A percentile compares a stretch with the other conserved stretches of the same genome.
These are phyloP conservation scores for Gambusia affinis DNA, from an alignment of 2,113 vertebrate species.

Conservation along the genomic window DNA sequence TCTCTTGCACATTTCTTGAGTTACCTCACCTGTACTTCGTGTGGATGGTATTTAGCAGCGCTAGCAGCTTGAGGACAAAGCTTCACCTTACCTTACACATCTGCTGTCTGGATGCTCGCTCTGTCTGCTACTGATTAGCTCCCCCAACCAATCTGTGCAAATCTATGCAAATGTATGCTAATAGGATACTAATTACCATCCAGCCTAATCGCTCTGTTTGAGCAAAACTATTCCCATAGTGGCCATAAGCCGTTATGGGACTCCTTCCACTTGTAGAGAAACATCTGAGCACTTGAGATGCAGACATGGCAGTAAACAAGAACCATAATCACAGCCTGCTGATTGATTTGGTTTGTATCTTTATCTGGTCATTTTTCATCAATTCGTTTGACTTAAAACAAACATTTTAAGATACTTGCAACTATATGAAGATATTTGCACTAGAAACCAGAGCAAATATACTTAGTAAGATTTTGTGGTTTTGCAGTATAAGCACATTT, in stretches of 20 bases:
- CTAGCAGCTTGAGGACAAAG: not conserved
- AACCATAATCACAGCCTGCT: not conserved
- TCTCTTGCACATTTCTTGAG: not conserved
- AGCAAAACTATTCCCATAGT: conserved; percentile 31
- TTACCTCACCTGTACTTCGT: not conserved
- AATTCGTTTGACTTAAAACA: no score
- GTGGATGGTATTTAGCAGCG: not conserved
- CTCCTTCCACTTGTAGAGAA: not conserved
- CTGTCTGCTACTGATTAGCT: conserved; percentile 1
- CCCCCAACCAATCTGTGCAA: conserved; percentile 36
- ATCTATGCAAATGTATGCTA: conserved; percentile 65
- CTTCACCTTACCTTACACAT: conserved; percentile 34
- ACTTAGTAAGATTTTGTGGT: no score
- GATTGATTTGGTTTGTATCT: no score
- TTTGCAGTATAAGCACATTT: no score
- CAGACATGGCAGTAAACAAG: not conserved
- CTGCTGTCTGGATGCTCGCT: conserved; percentile 41
- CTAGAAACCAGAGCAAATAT: no score
- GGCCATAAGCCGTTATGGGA: conserved; percentile 17
- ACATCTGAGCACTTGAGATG: not conserved
- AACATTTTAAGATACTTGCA: no score
- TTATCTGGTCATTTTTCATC: no score
- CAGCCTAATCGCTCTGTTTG: conserved; percentile 8
- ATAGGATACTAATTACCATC: conserved; percentile 56
- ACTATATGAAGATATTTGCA: no score